Base-by-base conservation (phyloP, 2,888 invertebrate species). In the Serrognathus titanus region DNA sequence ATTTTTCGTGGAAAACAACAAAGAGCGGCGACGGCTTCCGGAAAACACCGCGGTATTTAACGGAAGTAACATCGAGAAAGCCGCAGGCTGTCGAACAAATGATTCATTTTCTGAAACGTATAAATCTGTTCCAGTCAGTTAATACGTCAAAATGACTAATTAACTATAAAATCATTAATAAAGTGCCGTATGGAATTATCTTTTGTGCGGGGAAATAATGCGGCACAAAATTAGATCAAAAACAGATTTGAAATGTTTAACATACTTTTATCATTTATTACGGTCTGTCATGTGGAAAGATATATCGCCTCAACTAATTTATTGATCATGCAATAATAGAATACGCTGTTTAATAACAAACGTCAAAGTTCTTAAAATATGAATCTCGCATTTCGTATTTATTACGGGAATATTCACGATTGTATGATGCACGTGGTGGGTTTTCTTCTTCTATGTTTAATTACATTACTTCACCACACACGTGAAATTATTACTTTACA, bases 91-190 rank as follows among this genome's bases (percentile, higher is more conserved):
- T 62, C 68, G 61, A 65, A 66, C 69, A 71, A 71, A 71, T 72
- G 71, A 70, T 70, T 72, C 67, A 71, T 71, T 72, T 68, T 70
- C 62, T 61, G 65, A 63, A 63, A 70, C 50, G 50, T 69, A 70
- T 72, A 71, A 71, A 71, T 72, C 70, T 68, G 66, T 58, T 64
- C 57, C 57, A 62, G 70, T 67, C 70, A 67, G 68, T 68, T 64
- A 67, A 64, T 60, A 61, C 60, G 63, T 64, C 65, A 60, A 60
- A 61, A 63, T 63, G 57, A 63, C 59, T 59, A 63, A 63, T 63
- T 62, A 61, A 62, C 59, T 55, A 57, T 57, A 51, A 51, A 38
- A 56, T 48, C 57, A 55, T 48, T 53, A 57, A 57, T 55, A 55
- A 55, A 50, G 24, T 37, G 35, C 40, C 50, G 37, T 37, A 55